Base-by-base conservation (phyloP, 2,888 invertebrate species). In the Phengaris alcon region DNA sequence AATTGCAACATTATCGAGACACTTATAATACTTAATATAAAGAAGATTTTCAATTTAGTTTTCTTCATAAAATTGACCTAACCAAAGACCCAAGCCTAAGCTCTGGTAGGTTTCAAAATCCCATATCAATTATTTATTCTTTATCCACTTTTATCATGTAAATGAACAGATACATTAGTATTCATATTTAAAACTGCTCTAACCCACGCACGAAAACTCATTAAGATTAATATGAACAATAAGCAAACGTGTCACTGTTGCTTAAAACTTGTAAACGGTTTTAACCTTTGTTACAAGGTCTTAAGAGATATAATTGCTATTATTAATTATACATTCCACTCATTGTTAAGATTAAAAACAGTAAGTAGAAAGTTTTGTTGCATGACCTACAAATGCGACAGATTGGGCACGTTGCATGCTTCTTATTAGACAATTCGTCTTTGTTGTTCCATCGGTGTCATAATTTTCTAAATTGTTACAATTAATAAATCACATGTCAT, bases 221-320 rank as follows among this genome's bases (percentile, higher is more conserved):
- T 72, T 72, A 72, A 72, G 72, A 72, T 72, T 15, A 72, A 72
- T 70, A 70, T 72, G 52, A 72, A 72, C 52, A 72, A 72, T 72
- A 52, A 72, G 54, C 72, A 22, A 52, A 72, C 72, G 22, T 35
- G 72, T 52, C 52, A 72, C 72, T 35, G 54, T 22, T 35, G 13
- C 6, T 35, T 22, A 48, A 15, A 69, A 48, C n/a, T 48, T 10
- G 10, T 51, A 51, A 35, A 35, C 72, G 22, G 54, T 52, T 75
- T 7, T 75, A 68, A n/a, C 54, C 74, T 59, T 75, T 74, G 64
- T 74, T 68, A 15, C 68, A 13, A 51, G 46, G 68, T 22, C 7
- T 52, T 48, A 75, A 44, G 72, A n/a, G 48, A 44, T 57, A 75
- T 75, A 77, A 76, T 77, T 22, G 72, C 72, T 46, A 55, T 51